A percentile compares a stretch with the other conserved stretches of the same genome.
These are phyloP conservation scores for Rousettus leschenaultii DNA, from an alignment of 2,113 vertebrate genomes.

Conservation along the genomic window DNA sequence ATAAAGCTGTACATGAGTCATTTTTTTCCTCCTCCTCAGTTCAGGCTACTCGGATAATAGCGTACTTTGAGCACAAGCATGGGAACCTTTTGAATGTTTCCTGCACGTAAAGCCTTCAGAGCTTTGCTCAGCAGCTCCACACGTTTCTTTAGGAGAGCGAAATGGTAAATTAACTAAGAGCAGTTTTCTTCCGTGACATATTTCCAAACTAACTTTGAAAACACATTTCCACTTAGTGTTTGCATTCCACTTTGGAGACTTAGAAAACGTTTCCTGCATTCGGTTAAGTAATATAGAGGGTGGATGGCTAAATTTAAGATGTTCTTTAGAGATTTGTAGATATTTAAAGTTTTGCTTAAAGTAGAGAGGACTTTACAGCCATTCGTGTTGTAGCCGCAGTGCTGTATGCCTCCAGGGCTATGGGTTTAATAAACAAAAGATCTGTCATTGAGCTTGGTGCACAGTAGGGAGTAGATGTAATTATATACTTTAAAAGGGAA, in stretches of 20 bases:
- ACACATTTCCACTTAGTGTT: conserved; percentile 56
- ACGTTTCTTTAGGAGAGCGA: conserved; percentile 56
- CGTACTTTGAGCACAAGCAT: conserved; percentile 67
- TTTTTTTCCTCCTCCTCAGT: conserved; percentile 38
- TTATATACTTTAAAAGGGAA: conserved; percentile 74
- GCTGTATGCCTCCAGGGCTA: conserved; percentile 58
- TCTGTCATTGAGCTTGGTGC: conserved; percentile 64
- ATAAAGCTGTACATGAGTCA: conserved; percentile 71
- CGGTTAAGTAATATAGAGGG: conserved; percentile 50
- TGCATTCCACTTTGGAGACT: conserved; percentile 44
- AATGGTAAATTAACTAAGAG: conserved; percentile 68
- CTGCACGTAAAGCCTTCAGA: conserved; percentile 41
- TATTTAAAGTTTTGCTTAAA: conserved; percentile 55
- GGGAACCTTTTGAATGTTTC: conserved; percentile 67
- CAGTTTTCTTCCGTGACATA: conserved; percentile 64
- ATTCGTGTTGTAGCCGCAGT: conserved; percentile 24
- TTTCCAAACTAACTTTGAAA: conserved; percentile 69
- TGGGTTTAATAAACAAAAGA: conserved; percentile 78
- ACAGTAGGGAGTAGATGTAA: conserved; percentile 72
- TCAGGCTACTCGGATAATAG: conserved; percentile 68
- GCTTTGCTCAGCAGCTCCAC: conserved; percentile 32
- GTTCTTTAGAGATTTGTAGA: conserved; percentile 53
- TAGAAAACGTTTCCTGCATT: conserved; percentile 48
- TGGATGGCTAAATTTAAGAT: conserved; percentile 34
- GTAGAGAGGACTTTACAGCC: conserved; percentile 28